Evolutionary conservation across 2,888 invertebrate species (phyloP), one percentile per base, ranked within the genome.

Genomic region (Pedicia rivosa): DNA sequence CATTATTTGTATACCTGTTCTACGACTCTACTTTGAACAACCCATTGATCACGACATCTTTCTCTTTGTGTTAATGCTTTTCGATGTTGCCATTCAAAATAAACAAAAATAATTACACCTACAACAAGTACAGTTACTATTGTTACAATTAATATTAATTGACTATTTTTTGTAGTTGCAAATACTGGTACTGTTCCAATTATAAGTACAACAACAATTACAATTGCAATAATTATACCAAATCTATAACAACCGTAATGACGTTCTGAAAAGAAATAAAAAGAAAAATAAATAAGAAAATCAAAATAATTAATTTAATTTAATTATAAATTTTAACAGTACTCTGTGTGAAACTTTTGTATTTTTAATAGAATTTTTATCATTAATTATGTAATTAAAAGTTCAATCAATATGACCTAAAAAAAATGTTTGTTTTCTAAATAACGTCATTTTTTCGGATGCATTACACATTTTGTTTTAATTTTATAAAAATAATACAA

Each of bases 201-300:
- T 10, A 43, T 36, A 16, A 43, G 34, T 22, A 43, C 28, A 8
- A 43, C 28, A 24, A 43, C 41, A n/a, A 43, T 43, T 5, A 42
- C n/a, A 20, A 41, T 20, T 2, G 43, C 41, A n/a, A 41, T 36
- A 4, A 40, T 25, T 13, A 42, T 39, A 9, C 43, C 43, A 26
- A 43, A 42, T n/a, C 41, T 34, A 31, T 43, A 43, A 35, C 43
- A 43, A 15, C 43, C 43, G 30, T 43, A 43, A 6, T 40, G 43
- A 7, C 43, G 38, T 32, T 43, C 43, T 43, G 32, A 7, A 42
- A 42, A 19, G 27, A 15, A 30, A 35, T 30, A 7, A 36, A 34
- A 17, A 32, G 35, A 26, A n/a, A n/a, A n/a, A n/a, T n/a, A n/a
- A n/a, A n/a, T n/a, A n/a, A n/a, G n/a, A n/a, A n/a, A n/a, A n/a